Percentiles rank a stretch among this genome's conserved stretches.
Conservation (phyloP, 2,797 vertebrate genomes). For the Melanogrammus aeglefinus region DNA sequence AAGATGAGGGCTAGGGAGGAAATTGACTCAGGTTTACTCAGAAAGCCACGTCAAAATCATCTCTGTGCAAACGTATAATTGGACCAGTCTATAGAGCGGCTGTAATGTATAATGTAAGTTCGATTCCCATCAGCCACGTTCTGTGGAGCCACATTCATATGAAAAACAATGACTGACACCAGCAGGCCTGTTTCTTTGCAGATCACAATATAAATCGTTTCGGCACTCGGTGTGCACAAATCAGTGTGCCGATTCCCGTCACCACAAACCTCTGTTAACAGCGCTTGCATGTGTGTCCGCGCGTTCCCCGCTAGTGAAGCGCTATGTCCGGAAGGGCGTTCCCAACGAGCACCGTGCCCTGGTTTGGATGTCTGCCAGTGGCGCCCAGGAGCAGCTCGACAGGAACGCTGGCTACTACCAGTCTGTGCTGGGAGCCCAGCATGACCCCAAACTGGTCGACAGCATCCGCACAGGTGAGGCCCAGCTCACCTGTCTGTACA, state of each 20-base stretch:
- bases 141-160: not conserved
- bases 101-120: too few relatives aligned
- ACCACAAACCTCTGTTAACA: not conserved
- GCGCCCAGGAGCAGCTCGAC: constrained; percentile 86
- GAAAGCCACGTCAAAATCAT: not conserved
- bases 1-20: not conserved
- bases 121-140: not conserved
- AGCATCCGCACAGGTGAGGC: constrained; percentile 82
- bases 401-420: constrained; percentile 87
- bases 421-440: constrained; percentile 77
- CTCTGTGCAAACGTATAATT: not conserved
- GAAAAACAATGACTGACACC: not conserved
- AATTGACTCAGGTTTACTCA: not conserved
- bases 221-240: too few relatives aligned
- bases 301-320: constrained; percentile 79
- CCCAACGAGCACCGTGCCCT: constrained; percentile 85
- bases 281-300: not conserved
- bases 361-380: constrained; percentile 92
- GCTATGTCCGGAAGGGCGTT: constrained; percentile 92
- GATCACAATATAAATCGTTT: too few relatives aligned
- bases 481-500: not conserved
- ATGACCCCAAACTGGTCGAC: constrained; percentile 81
- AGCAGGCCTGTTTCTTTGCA: not conserved
- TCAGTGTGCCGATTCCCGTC: too few relatives aligned
- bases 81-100: too few relatives aligned